Evolutionary conservation across 2,113 vertebrate genomes (phyloP), one percentile per base, ranked within the genome.

Genomic region (Sinocyclocheilus rhinocerous): DNA sequence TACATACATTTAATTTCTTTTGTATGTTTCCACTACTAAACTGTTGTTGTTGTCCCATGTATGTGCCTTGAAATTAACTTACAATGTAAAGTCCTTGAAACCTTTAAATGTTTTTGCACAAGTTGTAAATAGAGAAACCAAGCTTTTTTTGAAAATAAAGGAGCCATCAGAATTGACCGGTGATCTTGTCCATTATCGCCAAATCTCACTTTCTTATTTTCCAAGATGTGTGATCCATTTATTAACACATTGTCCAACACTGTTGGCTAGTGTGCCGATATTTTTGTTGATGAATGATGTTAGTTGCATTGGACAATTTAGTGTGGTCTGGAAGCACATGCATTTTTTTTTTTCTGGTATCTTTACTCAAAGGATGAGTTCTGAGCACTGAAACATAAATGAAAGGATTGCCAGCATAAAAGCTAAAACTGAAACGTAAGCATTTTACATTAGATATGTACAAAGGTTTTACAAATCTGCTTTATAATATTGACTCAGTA

Each of bases 51-150:
- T 94, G 94, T 95, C 92, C 93, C 93, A 94, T 95, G 95, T 95
- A 96, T 92, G 95, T 96, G 95, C 95, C 95, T 96, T 96, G 94
- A 95, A 94, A 94, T 95, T 89, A 95, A 95, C 92, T 95, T 94
- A 95, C 95, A 95, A 94, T 95, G 95, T 95, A 95, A 95, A 95
- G 94, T 95, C 93, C 93, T 95, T 94, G 91, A 95, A 95, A 95
- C 94, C 93, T 95, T 94, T 95, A 95, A 95, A 94, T 94, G 94
- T 95, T 95, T 95, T 95, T 96, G 95, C 95, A 95, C 94, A 96
- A 95, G 94, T 93, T 95, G 95, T 96, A 95, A 93, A 95, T 95
- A 95, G 92, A 93, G 91, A 93, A 92, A 91, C 94, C 92, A 93
- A 94, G 92, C 92, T 93, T 94, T 95, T 73, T 82, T 92, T 7